Conservation (phyloP, 2,797 vertebrate genomes). For the Trichosurus vulpecula region DNA sequence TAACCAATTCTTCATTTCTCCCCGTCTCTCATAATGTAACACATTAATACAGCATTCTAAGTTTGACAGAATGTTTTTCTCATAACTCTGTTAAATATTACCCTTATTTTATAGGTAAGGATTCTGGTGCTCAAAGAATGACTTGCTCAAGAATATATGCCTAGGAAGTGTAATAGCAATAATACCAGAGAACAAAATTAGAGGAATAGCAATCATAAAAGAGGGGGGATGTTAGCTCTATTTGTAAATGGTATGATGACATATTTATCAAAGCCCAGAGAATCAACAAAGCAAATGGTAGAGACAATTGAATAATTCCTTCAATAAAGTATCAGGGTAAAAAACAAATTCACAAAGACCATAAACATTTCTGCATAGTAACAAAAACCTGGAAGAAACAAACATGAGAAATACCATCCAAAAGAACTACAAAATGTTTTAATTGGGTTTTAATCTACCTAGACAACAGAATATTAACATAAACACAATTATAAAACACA, state of each 20-base stretch:
- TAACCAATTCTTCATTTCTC: not conserved
- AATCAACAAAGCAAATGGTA: not conserved
- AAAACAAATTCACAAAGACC: not conserved
- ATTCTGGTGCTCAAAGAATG: not conserved
- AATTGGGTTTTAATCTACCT: not conserved
- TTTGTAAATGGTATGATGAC: not conserved
- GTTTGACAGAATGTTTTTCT: not conserved
- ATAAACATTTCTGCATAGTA: not conserved
- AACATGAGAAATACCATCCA: not conserved
- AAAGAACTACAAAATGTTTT: not conserved
- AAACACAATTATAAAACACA: not conserved
- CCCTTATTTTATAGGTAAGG: not conserved
- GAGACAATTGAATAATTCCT: not conserved
- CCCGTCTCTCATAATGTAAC: not conserved
- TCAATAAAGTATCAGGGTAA: not conserved
- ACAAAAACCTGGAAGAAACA: not conserved
- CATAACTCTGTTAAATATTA: not conserved
- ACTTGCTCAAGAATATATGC: not conserved
- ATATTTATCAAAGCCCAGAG: not conserved
- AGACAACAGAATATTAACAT: not conserved
- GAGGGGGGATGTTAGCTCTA: not conserved
- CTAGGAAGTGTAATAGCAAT: not conserved
- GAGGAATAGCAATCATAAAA: not conserved
- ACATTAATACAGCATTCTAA: not conserved
- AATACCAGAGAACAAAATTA: not conserved